Evolutionary conservation across 2,888 invertebrate species (phyloP).

Genomic region (Eupithecia subfuscata): DNA sequence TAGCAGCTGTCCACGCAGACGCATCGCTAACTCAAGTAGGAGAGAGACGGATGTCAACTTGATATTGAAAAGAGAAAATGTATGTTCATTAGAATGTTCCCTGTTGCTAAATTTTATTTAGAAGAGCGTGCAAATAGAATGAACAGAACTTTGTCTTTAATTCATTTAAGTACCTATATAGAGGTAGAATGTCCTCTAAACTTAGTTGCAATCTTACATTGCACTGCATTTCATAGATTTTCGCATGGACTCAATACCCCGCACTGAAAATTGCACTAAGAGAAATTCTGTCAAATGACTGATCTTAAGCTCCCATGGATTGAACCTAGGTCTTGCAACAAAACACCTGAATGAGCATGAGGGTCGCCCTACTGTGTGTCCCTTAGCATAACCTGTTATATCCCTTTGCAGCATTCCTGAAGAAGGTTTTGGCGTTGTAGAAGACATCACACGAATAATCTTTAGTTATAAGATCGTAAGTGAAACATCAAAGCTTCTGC

Average conservation of each 20-base stretch:
- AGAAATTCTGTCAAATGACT: slow-evolving; percentile 1
- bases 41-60: too few species aligned
- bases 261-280: slow-evolving; percentile 5
- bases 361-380: slow-evolving; percentile 61
- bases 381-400: slow-evolving; percentile 67
- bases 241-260: slow-evolving; percentile 7
- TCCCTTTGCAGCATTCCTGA: slow-evolving; percentile 90
- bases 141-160: not conserved
- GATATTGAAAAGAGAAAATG: not conserved
- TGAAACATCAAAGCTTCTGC: slow-evolving; percentile 57
- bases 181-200: not conserved
- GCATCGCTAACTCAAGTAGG: too few species aligned
- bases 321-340: slow-evolving; percentile 30
- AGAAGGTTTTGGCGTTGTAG: slow-evolving; percentile 88
- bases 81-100: slow-evolving; percentile 5
- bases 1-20: too few species aligned
- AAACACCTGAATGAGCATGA: slow-evolving; percentile 49
- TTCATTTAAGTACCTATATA: not conserved
- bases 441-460: slow-evolving; percentile 72
- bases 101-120: not conserved
- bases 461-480: slow-evolving; percentile 85
- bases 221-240: not conserved
- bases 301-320: slow-evolving; percentile 16
- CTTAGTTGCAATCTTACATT: not conserved
- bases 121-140: slow-evolving; percentile 3